phyloP scores from a whole-genome alignment of 2,888 invertebrate genomes.

The Microchrysa polita region DNA sequence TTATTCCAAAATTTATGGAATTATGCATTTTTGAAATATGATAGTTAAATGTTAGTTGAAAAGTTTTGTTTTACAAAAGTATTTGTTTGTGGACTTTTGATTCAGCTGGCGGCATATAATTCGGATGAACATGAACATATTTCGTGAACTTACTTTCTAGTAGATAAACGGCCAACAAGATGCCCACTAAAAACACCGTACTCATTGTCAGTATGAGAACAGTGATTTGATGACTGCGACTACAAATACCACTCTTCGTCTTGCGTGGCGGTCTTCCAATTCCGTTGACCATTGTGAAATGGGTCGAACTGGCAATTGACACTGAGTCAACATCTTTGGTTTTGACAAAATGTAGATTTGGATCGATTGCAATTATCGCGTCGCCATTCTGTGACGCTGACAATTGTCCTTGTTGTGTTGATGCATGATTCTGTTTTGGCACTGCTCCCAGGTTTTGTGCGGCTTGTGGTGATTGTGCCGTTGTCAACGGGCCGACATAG shows the following conservation, averaged over 20 bases:
- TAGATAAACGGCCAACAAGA: slow-evolving; percentile 81
- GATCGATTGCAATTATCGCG: slow-evolving; percentile 60
- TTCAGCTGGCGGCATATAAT: no score
- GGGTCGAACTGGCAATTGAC: slow-evolving; percentile 85
- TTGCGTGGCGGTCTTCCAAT: slow-evolving; percentile 72
- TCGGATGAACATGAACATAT: no score
- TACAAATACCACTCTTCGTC: slow-evolving; percentile 76
- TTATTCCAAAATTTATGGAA: no score
- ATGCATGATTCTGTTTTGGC: neutral
- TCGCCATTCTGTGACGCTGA: slow-evolving; percentile 52
- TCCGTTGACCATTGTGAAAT: slow-evolving; percentile 87
- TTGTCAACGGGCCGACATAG: neutral
- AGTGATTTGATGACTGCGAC: slow-evolving; percentile 80
- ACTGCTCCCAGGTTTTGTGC: slow-evolving; percentile 7
- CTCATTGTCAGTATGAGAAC: slow-evolving; percentile 86
- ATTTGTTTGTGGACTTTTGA: no score
- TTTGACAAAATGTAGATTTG: slow-evolving; percentile 61
- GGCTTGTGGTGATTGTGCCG: slow-evolving; percentile 42
- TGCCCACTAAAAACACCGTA: slow-evolving; percentile 80
- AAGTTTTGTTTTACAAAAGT: neutral
- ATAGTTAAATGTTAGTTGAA: neutral
- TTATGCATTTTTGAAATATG: no score
- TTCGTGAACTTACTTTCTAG: slow-evolving; percentile 79
- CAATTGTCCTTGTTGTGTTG: slow-evolving; percentile 40
- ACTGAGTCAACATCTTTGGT: slow-evolving; percentile 72